Evolutionary conservation across 2,888 invertebrate species (phyloP), one percentile per base, ranked within the genome.

Genomic region (Hypomecis atomaria): DNA sequence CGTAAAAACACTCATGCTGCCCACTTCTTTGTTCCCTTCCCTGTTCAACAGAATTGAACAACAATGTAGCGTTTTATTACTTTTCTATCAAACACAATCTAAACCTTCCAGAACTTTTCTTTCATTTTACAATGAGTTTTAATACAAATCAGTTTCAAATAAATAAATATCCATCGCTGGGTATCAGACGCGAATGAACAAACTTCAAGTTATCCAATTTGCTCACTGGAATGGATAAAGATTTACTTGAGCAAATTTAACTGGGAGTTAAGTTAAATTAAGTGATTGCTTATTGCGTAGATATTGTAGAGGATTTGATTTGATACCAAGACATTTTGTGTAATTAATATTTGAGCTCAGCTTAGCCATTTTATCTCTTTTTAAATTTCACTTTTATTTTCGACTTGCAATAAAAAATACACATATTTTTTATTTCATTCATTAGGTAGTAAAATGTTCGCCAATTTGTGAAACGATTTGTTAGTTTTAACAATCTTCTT

Each of bases 121-220:
- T 48, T 48, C 4, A 11, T 5, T 43, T 42, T 10, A 43, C 37
- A 37, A 37, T 8, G 5, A 48, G 5, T 34, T n/a, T 38, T 6
- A 23, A 2, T 23, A 56, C 7, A 50, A 58, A 23, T 50, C 9
- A 36, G 13, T 8, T 13, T 11, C 10, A 36, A 55, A 55, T 45
- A 55, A 57, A 53, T 44, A 42, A 40, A 40, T 10, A 23, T 23
- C 43, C 10, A 55, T 40, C 37, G 53, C 11, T 6, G 38, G 37
- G 55, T 38, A 55, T 37, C 11, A 55, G 59, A 56, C 43, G 5
- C 42, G 52, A 66, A 65, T 56, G 66, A 62, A 62, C 61, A 67
- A 63, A 59, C 59, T 52, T 38, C 36, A 64, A 64, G 52, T 64
- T 64, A 64, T 59, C 56, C 59, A 69, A 69, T 69, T 69, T 65